A percentile compares a stretch with the other conserved stretches of the same genome.
phyloP scores from a whole-genome alignment of 2,888 invertebrate species.

The Thumatha senex region DNA sequence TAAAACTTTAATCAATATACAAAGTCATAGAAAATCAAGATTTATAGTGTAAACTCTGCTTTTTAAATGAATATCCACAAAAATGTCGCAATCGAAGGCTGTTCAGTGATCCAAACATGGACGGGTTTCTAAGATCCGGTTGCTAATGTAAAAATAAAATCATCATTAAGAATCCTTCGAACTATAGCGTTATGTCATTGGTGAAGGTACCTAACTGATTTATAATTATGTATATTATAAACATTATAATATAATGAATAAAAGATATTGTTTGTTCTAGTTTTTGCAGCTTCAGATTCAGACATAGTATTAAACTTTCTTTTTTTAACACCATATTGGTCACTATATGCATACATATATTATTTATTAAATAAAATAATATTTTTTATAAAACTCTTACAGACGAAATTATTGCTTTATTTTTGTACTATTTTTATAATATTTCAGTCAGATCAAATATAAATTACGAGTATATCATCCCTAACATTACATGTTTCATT shows the following conservation, averaged over 20 bases:
- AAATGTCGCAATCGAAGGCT: constrained; percentile 30
- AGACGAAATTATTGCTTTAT: no score
- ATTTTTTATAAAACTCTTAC: no score
- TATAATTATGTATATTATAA: neutral
- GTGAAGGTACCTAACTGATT: constrained; percentile 3
- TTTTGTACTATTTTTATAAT: no score
- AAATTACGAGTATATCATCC: no score
- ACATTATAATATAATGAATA: neutral
- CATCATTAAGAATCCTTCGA: constrained; percentile 19
- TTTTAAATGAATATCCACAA: constrained; percentile 22
- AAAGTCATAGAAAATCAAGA: neutral
- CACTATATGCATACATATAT: no score
- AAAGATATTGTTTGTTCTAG: constrained; percentile 1
- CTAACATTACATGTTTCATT: no score
- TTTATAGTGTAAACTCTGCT: neutral
- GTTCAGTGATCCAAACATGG: constrained; percentile 17
- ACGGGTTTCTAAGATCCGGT: constrained; percentile 39
- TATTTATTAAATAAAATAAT: no score
- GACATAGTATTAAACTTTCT: no score
- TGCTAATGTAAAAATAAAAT: constrained; percentile 19
- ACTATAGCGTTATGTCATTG: constrained; percentile 20
- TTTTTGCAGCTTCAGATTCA: neutral
- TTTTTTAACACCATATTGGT: no score
- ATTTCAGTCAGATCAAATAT: no score
- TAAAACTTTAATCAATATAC: no score